These are phyloP conservation scores for Drosophila demipolita DNA, from an alignment of 2,888 invertebrate genomes.

Conservation along the genomic window DNA sequence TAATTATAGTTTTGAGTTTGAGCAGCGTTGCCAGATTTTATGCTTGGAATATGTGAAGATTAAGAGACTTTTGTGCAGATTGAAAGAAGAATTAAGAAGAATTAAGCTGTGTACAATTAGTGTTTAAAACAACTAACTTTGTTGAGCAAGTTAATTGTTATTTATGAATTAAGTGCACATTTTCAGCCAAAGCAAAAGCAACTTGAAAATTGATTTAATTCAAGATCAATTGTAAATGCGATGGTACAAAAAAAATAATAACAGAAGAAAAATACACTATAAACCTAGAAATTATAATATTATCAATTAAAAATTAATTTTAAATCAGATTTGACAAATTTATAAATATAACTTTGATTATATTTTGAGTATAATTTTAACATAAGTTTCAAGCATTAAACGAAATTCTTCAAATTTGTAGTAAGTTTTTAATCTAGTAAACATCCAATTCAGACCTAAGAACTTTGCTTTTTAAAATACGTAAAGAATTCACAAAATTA, in stretches of 20 bases:
- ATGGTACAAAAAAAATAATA: background rate
- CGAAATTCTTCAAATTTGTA: no score
- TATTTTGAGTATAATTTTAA: no score
- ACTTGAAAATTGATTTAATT: background rate
- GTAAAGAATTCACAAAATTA: no score
- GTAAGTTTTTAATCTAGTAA: no score
- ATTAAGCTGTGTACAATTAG: background rate
- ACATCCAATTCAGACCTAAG: no score
- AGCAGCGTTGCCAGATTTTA: background rate
- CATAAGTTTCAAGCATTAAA: rapidly evolving
- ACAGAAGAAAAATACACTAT: no score
- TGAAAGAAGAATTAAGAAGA: no score
- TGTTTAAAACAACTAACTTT: background rate
- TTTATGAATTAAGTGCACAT: background rate
- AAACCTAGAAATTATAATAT: no score
- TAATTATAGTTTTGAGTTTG: background rate
- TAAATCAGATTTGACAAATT: no score
- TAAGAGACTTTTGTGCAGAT: background rate
- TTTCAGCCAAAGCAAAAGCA: background rate
- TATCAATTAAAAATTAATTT: no score
- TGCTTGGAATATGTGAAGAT: background rate
- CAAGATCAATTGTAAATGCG: background rate
- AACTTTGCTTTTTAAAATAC: no score
- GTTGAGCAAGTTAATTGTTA: background rate
- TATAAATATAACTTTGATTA: no score